These are phyloP conservation scores for Macroteleia sp. DNA, from an alignment of 2,888 invertebrate species.

Conservation along the genomic window DNA sequence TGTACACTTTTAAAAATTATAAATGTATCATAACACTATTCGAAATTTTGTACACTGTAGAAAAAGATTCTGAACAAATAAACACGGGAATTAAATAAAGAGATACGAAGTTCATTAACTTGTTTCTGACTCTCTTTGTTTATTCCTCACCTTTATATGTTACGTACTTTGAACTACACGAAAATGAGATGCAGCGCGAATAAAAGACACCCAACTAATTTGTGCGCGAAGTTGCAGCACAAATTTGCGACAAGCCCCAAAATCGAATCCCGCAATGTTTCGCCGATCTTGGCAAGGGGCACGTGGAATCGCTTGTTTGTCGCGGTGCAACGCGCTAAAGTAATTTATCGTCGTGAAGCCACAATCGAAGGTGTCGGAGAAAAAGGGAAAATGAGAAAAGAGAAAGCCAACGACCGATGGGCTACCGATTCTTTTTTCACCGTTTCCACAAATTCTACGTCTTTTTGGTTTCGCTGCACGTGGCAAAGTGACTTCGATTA, in stretches of 20 bases:
- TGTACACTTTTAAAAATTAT: too few relatives aligned
- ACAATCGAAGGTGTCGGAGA: conserved; percentile 66
- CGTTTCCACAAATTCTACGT: conserved; percentile 10
- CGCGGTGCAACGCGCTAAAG: conserved; percentile 66
- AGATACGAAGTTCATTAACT: too few relatives aligned
- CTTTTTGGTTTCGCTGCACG: conserved; percentile 6
- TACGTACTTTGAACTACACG: too few relatives aligned
- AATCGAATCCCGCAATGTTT: conserved; percentile 45
- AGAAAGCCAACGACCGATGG: conserved; percentile 64
- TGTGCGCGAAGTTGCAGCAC: conserved; percentile 4
- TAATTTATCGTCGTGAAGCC: conserved; percentile 71
- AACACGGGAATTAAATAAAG: too few relatives aligned
- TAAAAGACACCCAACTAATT: conserved; percentile 29
- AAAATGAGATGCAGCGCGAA: background rate
- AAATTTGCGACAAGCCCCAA: conserved; percentile 40
- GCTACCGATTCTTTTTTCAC: conserved; percentile 50
- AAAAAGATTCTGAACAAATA: too few relatives aligned
- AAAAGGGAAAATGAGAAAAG: conserved; percentile 58
- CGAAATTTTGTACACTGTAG: too few relatives aligned
- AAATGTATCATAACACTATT: too few relatives aligned
- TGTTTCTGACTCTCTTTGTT: too few relatives aligned
- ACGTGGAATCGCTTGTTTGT: conserved; percentile 60
- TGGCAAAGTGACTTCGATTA: conserved; percentile 10
- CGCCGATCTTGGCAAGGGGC: conserved; percentile 51
- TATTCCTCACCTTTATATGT: too few relatives aligned